Percentiles rank a stretch among this genome's conserved stretches.
Evolutionary conservation across 2,888 invertebrate species (phyloP).

Genomic region (Drosophila dives): DNA sequence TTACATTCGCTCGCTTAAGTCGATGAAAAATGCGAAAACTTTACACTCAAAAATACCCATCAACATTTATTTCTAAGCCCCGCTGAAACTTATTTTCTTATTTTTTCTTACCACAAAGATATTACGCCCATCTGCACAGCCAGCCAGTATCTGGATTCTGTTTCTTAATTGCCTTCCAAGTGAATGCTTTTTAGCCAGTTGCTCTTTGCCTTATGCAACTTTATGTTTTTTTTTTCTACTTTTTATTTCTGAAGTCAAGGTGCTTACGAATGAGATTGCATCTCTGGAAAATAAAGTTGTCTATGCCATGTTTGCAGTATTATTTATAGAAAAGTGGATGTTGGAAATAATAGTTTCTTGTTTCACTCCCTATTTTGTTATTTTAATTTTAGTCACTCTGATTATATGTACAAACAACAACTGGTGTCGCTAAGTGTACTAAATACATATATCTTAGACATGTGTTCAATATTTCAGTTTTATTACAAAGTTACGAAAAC

Average conservation of each 20-base stretch:
- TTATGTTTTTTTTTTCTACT: not conserved
- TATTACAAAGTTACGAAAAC: slow-evolving; percentile 1
- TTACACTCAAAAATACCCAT: slow-evolving; percentile 58
- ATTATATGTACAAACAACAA: not conserved
- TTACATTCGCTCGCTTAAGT: slow-evolving; percentile 66
- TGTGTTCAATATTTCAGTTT: slow-evolving; percentile 2
- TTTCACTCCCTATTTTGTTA: too few species aligned
- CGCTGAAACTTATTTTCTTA: not conserved
- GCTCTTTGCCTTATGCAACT: slow-evolving; percentile 12
- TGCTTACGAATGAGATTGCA: slow-evolving; percentile 13
- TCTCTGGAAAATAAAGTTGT: not conserved
- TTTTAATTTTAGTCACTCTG: not conserved
- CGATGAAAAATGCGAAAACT: slow-evolving; percentile 72
- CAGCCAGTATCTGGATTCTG: slow-evolving; percentile 29
- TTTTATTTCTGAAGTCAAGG: slow-evolving; percentile 8
- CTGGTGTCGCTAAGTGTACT: not conserved
- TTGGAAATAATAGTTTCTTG: not conserved
- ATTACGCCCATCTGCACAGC: slow-evolving; percentile 50
- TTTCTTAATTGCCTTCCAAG: slow-evolving; percentile 66
- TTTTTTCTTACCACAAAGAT: slow-evolving; percentile 29
- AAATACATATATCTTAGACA: not conserved
- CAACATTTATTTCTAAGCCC: slow-evolving; percentile 15
- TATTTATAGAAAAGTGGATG: not conserved
- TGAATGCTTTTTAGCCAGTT: slow-evolving; percentile 49
- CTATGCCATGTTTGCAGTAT: not conserved